Conservation (phyloP, 2,797 vertebrate genomes). For the Pelodytes ibericus region DNA sequence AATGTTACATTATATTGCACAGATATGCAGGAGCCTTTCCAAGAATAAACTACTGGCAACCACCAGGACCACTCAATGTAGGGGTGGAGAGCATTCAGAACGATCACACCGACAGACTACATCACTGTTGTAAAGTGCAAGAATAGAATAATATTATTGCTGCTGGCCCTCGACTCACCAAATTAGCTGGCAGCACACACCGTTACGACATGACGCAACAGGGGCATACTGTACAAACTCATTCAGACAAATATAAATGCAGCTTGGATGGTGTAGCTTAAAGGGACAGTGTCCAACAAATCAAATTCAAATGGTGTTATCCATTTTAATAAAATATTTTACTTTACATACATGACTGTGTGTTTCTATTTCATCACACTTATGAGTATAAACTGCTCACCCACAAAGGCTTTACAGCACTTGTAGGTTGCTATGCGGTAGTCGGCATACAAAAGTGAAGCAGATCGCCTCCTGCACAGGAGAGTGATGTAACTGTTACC, state of each 20-base stretch:
- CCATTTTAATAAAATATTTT: too few relatives aligned
- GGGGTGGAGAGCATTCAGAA: slow-evolving; percentile 52
- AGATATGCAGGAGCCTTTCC: slow-evolving; percentile 60
- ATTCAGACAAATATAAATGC: neutral
- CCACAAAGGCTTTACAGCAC: too few relatives aligned
- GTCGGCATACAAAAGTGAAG: too few relatives aligned
- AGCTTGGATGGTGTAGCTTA: too few relatives aligned
- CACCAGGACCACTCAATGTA: slow-evolving; percentile 54
- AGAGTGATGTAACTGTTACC: too few relatives aligned
- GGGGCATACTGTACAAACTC: neutral
- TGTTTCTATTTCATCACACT: too few relatives aligned
- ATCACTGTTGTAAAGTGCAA: slow-evolving; percentile 14
- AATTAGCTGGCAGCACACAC: neutral
- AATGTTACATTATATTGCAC: slow-evolving; percentile 52
- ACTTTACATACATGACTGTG: too few relatives aligned
- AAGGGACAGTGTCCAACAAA: too few relatives aligned
- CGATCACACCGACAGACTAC: slow-evolving; percentile 1
- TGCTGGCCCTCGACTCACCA: neutral
- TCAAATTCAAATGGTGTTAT: too few relatives aligned
- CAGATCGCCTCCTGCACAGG: too few relatives aligned
- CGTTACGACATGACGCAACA: neutral
- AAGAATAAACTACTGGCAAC: slow-evolving; percentile 65
- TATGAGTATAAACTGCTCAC: too few relatives aligned
- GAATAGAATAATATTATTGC: slow-evolving; percentile 18
- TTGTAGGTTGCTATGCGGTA: too few relatives aligned